Conservation (phyloP, 1,140 invertebrate genomes). For the Zaprionus kolodkinae region DNA sequence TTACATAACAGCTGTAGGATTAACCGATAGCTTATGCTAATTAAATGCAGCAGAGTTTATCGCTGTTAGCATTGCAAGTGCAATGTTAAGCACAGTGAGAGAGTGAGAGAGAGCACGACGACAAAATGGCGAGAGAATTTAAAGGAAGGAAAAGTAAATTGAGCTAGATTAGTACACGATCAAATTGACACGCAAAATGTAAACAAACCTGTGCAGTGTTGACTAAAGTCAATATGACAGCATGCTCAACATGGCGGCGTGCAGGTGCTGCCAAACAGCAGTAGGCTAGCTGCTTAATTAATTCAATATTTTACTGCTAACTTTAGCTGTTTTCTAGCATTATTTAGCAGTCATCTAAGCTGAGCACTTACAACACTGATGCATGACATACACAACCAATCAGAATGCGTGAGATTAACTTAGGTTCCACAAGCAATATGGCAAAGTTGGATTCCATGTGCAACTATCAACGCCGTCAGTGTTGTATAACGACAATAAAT, state of each 20-base stretch:
- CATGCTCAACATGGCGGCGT: not conserved
- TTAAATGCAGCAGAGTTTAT: conserved; percentile 19
- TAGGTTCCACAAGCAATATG: not conserved
- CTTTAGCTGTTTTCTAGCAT: not conserved
- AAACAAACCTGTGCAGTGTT: not conserved
- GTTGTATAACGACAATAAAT: not conserved
- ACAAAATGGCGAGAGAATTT: not conserved
- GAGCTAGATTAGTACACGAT: conserved; percentile 22
- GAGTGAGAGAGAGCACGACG: not conserved
- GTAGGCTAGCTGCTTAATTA: not conserved
- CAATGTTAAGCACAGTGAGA: not conserved
- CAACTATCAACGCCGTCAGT: not conserved
- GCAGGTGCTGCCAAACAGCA: not conserved
- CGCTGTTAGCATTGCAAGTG: not conserved
- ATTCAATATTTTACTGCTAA: not conserved
- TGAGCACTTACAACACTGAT: not conserved
- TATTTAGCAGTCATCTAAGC: not conserved
- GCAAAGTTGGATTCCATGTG: not conserved
- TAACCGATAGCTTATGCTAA: not conserved
- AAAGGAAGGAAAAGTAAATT: too few species aligned
- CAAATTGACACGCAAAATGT: conserved; percentile 1
- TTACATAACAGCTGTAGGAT: not conserved
- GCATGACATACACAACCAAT: not conserved
- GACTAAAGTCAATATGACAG: not conserved
- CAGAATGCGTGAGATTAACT: not conserved